Conservation (phyloP, 2,888 invertebrate genomes). For the Spodoptera exigua region DNA sequence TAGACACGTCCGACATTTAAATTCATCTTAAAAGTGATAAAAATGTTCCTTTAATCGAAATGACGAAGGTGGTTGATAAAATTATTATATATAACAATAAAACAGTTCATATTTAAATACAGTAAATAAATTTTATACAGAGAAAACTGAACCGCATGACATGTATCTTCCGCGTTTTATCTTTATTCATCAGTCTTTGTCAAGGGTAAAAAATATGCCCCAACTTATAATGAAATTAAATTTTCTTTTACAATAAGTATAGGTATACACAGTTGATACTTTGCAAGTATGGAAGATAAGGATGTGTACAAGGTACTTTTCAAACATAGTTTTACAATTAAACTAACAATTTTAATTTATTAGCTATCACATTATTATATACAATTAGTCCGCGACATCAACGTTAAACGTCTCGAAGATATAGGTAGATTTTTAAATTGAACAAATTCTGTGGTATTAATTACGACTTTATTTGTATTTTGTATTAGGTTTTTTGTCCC, state of each 20-base stretch:
- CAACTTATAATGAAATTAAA: constrained; percentile 63
- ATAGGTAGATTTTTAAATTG: constrained; percentile 16
- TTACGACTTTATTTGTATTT: constrained; percentile 8
- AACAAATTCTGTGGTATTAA: constrained; percentile 10
- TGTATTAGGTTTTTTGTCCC: constrained; percentile 8
- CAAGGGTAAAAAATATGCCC: constrained; percentile 71
- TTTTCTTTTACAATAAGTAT: constrained; percentile 29
- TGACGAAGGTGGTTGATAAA: constrained; percentile 31
- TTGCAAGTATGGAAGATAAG: constrained; percentile 50
- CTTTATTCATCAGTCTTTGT: constrained; percentile 81
- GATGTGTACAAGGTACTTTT: constrained; percentile 30
- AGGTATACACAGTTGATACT: constrained; percentile 39
- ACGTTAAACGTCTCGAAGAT: constrained; percentile 46
- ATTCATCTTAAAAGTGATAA: constrained; percentile 38
- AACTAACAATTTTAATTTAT: constrained; percentile 37
- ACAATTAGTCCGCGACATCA: constrained; percentile 50
- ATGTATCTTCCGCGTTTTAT: constrained; percentile 55
- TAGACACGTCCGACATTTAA: constrained; percentile 54
- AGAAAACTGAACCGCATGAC: constrained; percentile 54
- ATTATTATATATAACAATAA: constrained; percentile 34
- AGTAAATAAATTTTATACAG: constrained; percentile 52
- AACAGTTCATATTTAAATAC: constrained; percentile 39
- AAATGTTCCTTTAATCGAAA: constrained; percentile 26
- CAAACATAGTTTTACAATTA: constrained; percentile 34
- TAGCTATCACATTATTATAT: constrained; percentile 60